Conservation (phyloP, 2,888 invertebrate genomes). For the Brachyptera risi region DNA sequence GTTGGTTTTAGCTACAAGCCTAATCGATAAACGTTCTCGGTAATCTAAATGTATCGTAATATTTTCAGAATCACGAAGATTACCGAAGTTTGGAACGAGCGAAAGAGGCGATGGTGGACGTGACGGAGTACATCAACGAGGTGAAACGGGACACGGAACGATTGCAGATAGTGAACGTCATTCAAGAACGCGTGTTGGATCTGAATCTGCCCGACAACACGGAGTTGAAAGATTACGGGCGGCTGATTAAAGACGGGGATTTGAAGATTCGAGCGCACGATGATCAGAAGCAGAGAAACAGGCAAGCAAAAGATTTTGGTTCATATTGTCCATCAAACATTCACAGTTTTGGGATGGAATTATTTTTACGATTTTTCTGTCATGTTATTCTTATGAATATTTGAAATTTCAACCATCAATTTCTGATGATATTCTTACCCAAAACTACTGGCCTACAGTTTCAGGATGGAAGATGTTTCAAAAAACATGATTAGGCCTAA, state of each 20-base stretch:
- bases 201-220: conserved; percentile 77
- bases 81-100: conserved; percentile 77
- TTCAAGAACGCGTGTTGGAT: conserved; percentile 80
- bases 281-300: conserved; percentile 75
- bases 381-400: too few species aligned
- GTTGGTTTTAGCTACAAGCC: neutral
- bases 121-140: conserved; percentile 96
- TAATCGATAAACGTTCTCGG: neutral
- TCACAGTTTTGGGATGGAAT: too few species aligned
- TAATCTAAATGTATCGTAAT: too few species aligned
- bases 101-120: conserved; percentile 93
- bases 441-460: too few species aligned
- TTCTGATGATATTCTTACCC: too few species aligned
- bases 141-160: conserved; percentile 95
- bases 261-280: conserved; percentile 86
- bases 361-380: too few species aligned
- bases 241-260: conserved; percentile 90
- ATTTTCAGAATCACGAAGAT: conserved; percentile 81
- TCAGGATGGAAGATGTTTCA: too few species aligned
- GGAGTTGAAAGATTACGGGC: conserved; percentile 83
- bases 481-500: too few species aligned
- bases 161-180: conserved; percentile 81
- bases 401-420: too few species aligned
- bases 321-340: neutral
- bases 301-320: conserved; percentile 39